A percentile compares a stretch with the other conserved stretches of the same genome.
Evolutionary conservation across 2,113 vertebrate species (phyloP).

Genomic region (Macroglossus sobrinus): DNA sequence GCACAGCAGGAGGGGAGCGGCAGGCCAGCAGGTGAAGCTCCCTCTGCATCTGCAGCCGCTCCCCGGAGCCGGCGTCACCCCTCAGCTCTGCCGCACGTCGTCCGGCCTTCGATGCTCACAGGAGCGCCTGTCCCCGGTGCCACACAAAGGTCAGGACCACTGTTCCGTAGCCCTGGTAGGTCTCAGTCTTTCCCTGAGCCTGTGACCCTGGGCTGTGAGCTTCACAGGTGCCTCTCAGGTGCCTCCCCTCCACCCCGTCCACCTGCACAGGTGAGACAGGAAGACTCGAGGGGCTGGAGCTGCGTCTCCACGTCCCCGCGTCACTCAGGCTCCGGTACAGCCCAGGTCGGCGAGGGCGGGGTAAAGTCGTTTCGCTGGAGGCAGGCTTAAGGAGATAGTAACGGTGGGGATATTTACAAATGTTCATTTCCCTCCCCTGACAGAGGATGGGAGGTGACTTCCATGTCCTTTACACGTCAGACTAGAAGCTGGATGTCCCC

Average conservation of each 20-base stretch:
- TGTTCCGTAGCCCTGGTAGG: background rate
- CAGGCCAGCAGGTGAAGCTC: too few species aligned
- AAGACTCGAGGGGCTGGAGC: background rate
- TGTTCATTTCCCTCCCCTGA: background rate
- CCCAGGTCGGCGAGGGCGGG: background rate
- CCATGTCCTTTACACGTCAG: background rate
- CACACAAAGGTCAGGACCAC: too few species aligned
- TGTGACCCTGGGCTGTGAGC: background rate
- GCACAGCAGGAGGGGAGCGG: too few species aligned
- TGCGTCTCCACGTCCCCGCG: background rate
- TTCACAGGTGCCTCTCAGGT: background rate
- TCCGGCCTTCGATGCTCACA: too few species aligned
- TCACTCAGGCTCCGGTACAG: background rate
- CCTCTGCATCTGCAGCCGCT: too few species aligned
- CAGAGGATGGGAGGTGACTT: background rate
- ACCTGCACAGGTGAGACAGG: background rate
- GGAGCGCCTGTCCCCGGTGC: too few species aligned
- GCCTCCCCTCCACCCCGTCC: too few species aligned
- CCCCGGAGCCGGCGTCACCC: too few species aligned
- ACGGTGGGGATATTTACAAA: background rate
- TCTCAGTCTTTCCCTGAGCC: background rate
- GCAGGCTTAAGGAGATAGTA: background rate
- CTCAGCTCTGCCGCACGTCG: too few species aligned
- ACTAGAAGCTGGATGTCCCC: background rate
- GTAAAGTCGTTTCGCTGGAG: background rate